A percentile compares a stretch with the other conserved stretches of the same genome.
These are phyloP conservation scores for Premnoplex brunnescens DNA, from an alignment of 2,797 vertebrate species.

Conservation along the genomic window DNA sequence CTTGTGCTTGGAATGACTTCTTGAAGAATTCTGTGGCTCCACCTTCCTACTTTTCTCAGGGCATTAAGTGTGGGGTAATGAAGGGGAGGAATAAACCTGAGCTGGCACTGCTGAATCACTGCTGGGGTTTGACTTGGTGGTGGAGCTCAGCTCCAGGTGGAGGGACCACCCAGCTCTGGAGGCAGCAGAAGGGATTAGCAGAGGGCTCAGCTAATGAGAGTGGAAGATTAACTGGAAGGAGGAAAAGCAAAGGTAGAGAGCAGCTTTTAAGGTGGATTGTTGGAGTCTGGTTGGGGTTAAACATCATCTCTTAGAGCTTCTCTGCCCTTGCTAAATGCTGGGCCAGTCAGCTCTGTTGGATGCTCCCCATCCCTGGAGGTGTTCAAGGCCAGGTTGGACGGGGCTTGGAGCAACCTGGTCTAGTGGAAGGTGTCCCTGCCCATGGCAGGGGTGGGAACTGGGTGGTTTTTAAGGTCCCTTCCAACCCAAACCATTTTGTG, in stretches of 20 bases:
- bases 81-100: background rate
- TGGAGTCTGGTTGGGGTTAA: background rate
- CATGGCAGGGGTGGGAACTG: background rate
- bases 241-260: background rate
- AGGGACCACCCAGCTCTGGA: background rate
- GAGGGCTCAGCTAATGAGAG: background rate
- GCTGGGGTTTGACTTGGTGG: background rate
- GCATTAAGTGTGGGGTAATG: background rate
- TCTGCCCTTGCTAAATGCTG: background rate
- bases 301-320: background rate
- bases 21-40: background rate
- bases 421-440: background rate
- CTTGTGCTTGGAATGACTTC: background rate
- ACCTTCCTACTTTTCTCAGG: background rate
- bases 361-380: background rate
- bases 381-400: fast-evolving
- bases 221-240: background rate
- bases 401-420: background rate
- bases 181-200: background rate
- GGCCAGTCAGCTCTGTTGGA: background rate
- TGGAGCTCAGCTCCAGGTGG: background rate
- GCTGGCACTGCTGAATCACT: constrained; percentile 22
- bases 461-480: background rate
- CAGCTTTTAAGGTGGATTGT: background rate
- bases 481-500: background rate